Evolutionary conservation across 2,113 vertebrate species (phyloP), one percentile per base, ranked within the genome.

Genomic region (Porphyrio hochstetteri): DNA sequence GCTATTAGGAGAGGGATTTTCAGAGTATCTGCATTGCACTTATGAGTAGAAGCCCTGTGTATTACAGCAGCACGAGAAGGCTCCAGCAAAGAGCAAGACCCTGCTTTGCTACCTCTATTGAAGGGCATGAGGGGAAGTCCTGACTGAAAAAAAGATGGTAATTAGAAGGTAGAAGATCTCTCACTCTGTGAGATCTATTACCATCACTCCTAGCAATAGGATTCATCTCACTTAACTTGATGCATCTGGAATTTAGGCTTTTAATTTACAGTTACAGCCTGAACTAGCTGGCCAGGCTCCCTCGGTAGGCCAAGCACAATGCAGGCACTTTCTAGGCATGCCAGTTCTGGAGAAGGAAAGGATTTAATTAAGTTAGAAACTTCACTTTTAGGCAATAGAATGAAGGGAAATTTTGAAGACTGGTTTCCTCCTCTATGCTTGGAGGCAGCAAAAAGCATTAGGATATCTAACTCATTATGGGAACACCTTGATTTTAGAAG

Each of bases 81-180:
- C 29, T 72, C 53, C 17, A 50, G 53, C 69, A 63, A 92, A 81
- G 31, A 63, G 28, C 13, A 91, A 53, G 77, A 44, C 29, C 5
- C 25, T 61, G 8, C n/a, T 89, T 88, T 74, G 17, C n/a, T 56
- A 13, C 23, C 15, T 82, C 63, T 74, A 1, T 11, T 36, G 50
- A 80, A 88, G 82, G 70, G 64, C 35, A 68, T 2, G 20, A 52
- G 46, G 55, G 71, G n/a, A 46, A 80, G 42, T 67, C 33, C 52
- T 78, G 68, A 27, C 23, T 5, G 67, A 28, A 90, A 94, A 50
- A 83, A 77, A 7, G 29, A 60, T 31, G n/a, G 21, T 95, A 91
- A 94, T 96, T 91, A 96, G 70, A 92, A 77, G 85, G 88, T 8
- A 90, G 53, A 63, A 24, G 56, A 86, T 18, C 16, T 69, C 44